Evolutionary conservation across 2,797 vertebrate genomes (phyloP).

Genomic region (Phrynocephalus forsythii): DNA sequence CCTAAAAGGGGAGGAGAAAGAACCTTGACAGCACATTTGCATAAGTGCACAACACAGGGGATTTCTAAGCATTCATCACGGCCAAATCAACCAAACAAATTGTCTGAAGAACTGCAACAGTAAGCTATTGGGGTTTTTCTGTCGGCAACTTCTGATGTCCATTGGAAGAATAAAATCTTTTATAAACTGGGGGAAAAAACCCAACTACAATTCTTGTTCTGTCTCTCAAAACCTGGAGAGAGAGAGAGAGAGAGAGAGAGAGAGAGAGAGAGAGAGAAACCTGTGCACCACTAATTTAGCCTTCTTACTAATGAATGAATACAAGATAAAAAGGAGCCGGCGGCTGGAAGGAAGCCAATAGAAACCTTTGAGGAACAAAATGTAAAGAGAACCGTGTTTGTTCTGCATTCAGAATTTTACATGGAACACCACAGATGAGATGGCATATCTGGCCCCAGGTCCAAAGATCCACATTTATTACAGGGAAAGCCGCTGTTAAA

Average conservation of each 20-base stretch:
- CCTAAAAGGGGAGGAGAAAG: slow-evolving; percentile 53
- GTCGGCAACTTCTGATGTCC: slow-evolving; percentile 63
- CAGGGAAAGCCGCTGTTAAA: slow-evolving; percentile 51
- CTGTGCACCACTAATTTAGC: slow-evolving; percentile 73
- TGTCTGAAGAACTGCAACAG: slow-evolving; percentile 72
- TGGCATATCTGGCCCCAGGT: slow-evolving; percentile 38
- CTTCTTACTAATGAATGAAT: slow-evolving; percentile 70
- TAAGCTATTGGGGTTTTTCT: slow-evolving; percentile 59
- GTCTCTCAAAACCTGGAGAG: slow-evolving; percentile 49
- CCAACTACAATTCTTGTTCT: slow-evolving; percentile 69
- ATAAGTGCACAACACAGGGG: slow-evolving; percentile 78
- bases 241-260: not conserved
- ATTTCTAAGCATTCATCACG: slow-evolving; percentile 74
- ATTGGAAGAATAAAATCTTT: slow-evolving; percentile 62
- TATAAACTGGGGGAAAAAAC: slow-evolving; percentile 55
- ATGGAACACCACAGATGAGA: slow-evolving; percentile 47
- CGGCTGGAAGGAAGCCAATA: slow-evolving; percentile 74
- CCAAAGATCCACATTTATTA: slow-evolving; percentile 58
- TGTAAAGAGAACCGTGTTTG: slow-evolving; percentile 52
- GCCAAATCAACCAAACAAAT: slow-evolving; percentile 80
- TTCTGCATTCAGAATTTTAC: slow-evolving; percentile 49
- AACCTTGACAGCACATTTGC: slow-evolving; percentile 72
- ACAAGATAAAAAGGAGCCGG: slow-evolving; percentile 77
- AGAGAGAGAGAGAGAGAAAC: slow-evolving; percentile 22
- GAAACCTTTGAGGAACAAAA: slow-evolving; percentile 71